These are phyloP conservation scores for Selenia dentaria DNA, from an alignment of 2,888 invertebrate species.

Conservation along the genomic window DNA sequence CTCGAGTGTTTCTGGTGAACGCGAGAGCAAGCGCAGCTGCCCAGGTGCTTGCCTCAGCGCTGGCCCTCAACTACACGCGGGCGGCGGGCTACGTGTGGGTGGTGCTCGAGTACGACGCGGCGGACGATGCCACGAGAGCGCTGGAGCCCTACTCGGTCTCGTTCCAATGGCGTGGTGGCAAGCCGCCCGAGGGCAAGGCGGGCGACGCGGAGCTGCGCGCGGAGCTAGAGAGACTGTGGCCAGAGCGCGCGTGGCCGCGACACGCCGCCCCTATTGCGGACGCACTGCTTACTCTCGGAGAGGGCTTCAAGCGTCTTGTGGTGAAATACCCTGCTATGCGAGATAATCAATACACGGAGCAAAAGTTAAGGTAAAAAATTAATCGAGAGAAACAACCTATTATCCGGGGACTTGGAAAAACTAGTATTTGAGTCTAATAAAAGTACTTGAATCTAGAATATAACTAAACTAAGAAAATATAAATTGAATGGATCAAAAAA, in stretches of 20 bases:
- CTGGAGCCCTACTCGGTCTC: conserved; percentile 37
- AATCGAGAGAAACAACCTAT: too few relatives aligned
- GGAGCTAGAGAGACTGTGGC: conserved; percentile 57
- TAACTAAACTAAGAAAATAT: too few relatives aligned
- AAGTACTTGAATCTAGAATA: too few relatives aligned
- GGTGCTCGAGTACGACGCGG: conserved; percentile 47
- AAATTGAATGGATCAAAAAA: too few relatives aligned
- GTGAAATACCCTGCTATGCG: conserved; percentile 7
- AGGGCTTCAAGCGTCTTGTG: conserved; percentile 18
- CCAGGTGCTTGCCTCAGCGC: conserved; percentile 87
- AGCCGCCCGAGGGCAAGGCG: conserved; percentile 38
- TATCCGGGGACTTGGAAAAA: too few relatives aligned
- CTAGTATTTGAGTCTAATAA: too few relatives aligned
- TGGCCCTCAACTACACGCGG: conserved; percentile 69
- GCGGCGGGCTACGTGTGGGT: conserved; percentile 48
- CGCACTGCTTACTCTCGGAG: conserved; percentile 35
- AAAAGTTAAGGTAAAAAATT: too few relatives aligned
- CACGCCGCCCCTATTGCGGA: conserved; percentile 33
- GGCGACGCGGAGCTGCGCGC: conserved; percentile 4
- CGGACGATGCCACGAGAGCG: conserved; percentile 4
- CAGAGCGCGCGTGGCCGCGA: conserved; percentile 33
- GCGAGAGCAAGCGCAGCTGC: conserved; percentile 86
- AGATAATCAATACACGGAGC: conserved; percentile 7
- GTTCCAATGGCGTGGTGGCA: conserved; percentile 34
- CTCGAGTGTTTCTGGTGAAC: conserved; percentile 92